These are phyloP conservation scores for Troglohyphantes excavatus DNA, from an alignment of 2,888 invertebrate species.

Conservation along the genomic window DNA sequence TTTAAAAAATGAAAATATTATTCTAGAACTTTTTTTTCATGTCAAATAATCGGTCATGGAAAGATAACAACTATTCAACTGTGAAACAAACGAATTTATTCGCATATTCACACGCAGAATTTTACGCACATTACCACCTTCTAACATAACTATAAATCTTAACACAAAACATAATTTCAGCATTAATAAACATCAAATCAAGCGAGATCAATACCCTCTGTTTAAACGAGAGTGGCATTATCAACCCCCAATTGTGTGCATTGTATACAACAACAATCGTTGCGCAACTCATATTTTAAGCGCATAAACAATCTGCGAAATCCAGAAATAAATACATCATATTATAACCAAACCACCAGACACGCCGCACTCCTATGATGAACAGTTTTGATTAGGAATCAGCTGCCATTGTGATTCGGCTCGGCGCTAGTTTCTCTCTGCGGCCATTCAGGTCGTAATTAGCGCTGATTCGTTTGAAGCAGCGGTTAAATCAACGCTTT, in stretches of 20 bases:
- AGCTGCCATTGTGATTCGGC: constrained; percentile 4
- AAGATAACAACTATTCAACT: too few relatives aligned
- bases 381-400: constrained; percentile 65
- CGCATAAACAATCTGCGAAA: background rate
- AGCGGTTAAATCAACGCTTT: constrained; percentile 57
- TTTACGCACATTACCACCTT: too few relatives aligned
- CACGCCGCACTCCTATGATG: background rate
- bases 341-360: constrained; percentile 13
- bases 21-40: too few relatives aligned
- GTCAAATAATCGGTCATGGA: too few relatives aligned
- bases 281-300: background rate
- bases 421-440: background rate
- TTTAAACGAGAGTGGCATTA: background rate
- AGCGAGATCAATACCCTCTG: background rate
- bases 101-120: too few relatives aligned
- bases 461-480: constrained; percentile 28
- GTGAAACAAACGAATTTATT: too few relatives aligned
- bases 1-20: too few relatives aligned
- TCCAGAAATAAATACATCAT: background rate
- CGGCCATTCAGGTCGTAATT: constrained; percentile 31
- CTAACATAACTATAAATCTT: too few relatives aligned
- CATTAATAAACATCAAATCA: too few relatives aligned
- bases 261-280: background rate
- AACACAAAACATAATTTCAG: too few relatives aligned
- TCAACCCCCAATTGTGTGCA: background rate